A percentile compares a stretch with the other conserved stretches of the same genome.
Evolutionary conservation across 2,888 invertebrate genomes (phyloP).

Genomic region (Germaria angustata): DNA sequence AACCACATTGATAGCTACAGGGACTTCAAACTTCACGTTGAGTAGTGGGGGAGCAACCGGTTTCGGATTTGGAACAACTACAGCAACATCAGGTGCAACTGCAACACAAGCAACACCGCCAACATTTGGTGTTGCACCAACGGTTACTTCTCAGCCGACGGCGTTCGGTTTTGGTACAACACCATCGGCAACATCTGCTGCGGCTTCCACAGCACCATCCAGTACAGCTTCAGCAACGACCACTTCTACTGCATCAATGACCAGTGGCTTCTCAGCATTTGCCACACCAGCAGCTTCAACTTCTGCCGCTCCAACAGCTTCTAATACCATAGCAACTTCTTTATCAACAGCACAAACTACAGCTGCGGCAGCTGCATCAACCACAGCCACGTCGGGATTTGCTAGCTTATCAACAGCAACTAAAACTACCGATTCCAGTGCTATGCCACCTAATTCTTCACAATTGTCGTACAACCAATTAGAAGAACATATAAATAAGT

Average conservation of each 20-base stretch:
- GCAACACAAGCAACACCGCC: constrained; percentile 32
- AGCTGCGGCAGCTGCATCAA: constrained; percentile 3
- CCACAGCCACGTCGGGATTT: constrained; percentile 69
- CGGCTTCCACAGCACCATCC: constrained; percentile 74
- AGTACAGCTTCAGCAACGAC: constrained; percentile 88
- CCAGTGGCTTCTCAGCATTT: constrained; percentile 40
- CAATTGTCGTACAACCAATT: constrained; percentile 91
- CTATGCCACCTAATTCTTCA: constrained; percentile 79
- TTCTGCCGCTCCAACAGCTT: constrained; percentile 81
- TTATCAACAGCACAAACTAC: constrained; percentile 33
- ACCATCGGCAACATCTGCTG: constrained; percentile 61
- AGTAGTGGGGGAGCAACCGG: constrained; percentile 15
- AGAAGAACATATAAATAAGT: constrained; percentile 95
- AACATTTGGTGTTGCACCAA: constrained; percentile 8
- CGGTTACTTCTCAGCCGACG: constrained; percentile 19
- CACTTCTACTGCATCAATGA: constrained; percentile 76
- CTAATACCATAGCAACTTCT: constrained; percentile 86
- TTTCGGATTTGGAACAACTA: constrained; percentile 51
- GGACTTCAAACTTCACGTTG: constrained; percentile 42
- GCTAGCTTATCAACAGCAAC: constrained; percentile 84
- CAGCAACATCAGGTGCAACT: constrained; percentile 5
- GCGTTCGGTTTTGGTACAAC: constrained; percentile 38
- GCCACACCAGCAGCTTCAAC: constrained; percentile 70
- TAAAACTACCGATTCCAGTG: constrained; percentile 81
- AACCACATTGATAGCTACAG: constrained; percentile 58